phyloP scores from a whole-genome alignment of 1,140 invertebrate genomes.

The Drosophila tani region DNA sequence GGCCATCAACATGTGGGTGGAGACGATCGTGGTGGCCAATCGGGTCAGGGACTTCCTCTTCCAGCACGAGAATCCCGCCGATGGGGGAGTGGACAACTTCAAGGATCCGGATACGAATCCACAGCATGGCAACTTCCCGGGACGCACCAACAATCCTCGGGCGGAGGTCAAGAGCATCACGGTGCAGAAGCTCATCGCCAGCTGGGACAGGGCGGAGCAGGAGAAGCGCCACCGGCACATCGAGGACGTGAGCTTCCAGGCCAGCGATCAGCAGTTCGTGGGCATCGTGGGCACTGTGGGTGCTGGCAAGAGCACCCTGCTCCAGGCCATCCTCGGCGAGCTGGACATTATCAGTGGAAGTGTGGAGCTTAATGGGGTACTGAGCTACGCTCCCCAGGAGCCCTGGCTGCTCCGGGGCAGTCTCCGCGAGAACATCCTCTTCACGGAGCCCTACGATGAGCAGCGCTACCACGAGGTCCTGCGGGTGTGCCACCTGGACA shows the following conservation, averaged over 20 bases:
- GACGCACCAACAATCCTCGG: constrained; percentile 81
- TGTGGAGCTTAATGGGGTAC: constrained; percentile 88
- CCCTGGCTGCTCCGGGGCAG: constrained; percentile 89
- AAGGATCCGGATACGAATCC: constrained; percentile 57
- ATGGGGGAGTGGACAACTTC: constrained; percentile 71
- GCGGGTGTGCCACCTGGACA: constrained; percentile 87
- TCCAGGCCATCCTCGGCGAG: constrained; percentile 91
- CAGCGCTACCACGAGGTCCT: constrained; percentile 87
- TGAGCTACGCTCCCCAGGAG: constrained; percentile 92
- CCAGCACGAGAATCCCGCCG: constrained; percentile 72
- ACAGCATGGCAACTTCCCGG: constrained; percentile 66
- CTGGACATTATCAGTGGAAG: constrained; percentile 88
- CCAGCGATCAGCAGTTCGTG: constrained; percentile 87
- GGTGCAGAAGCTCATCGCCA: constrained; percentile 84
- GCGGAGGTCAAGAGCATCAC: constrained; percentile 85
- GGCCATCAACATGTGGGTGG: constrained; percentile 87
- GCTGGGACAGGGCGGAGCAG: constrained; percentile 80
- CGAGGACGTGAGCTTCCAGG: constrained; percentile 85
- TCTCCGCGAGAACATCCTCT: constrained; percentile 92
- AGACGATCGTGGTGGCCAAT: constrained; percentile 88
- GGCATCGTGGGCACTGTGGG: constrained; percentile 92
- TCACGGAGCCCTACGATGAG: constrained; percentile 89
- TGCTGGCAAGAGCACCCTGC: constrained; percentile 91
- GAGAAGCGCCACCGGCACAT: constrained; percentile 84
- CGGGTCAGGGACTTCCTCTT: constrained; percentile 88